Percentiles rank a stretch among this genome's conserved stretches.
Conservation (phyloP, 2,888 invertebrate genomes). For the Oscheius onirici region DNA sequence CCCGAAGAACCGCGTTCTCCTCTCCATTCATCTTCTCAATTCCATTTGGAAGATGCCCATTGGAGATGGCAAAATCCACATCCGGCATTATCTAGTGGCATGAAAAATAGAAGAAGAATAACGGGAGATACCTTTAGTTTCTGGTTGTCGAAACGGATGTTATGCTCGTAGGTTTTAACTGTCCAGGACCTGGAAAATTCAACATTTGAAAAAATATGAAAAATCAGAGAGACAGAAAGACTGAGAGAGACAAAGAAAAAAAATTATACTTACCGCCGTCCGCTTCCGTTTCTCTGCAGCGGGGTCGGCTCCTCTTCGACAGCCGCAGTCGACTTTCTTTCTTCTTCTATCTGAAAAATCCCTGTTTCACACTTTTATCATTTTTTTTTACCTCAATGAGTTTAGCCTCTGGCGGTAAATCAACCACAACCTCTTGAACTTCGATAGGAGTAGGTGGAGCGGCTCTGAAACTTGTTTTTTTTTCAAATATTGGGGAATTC, state of each 20-base stretch:
- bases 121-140: constrained; percentile 8
- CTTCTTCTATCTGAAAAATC: neutral
- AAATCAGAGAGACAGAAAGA: neutral
- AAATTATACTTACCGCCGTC: constrained; percentile 20
- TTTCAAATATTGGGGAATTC: no score
- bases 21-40: constrained; percentile 49
- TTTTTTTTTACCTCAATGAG: neutral
- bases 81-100: constrained; percentile 34
- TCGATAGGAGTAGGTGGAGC: neutral
- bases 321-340: constrained; percentile 8
- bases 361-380: neutral
- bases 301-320: constrained; percentile 31
- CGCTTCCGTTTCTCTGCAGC: constrained; percentile 34
- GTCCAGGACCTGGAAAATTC: constrained; percentile 28
- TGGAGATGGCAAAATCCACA: constrained; percentile 31
- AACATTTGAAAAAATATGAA: neutral
- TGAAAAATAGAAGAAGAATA: no score
- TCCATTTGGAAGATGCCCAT: constrained; percentile 35
- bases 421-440: neutral
- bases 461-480: neutral
- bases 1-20: constrained; percentile 46
- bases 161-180: constrained; percentile 34
- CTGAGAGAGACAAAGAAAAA: neutral
- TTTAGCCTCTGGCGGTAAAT: neutral
- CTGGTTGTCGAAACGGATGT: constrained; percentile 22